phyloP scores from a whole-genome alignment of 2,113 vertebrate genomes.

The Eleginops maclovinus region DNA sequence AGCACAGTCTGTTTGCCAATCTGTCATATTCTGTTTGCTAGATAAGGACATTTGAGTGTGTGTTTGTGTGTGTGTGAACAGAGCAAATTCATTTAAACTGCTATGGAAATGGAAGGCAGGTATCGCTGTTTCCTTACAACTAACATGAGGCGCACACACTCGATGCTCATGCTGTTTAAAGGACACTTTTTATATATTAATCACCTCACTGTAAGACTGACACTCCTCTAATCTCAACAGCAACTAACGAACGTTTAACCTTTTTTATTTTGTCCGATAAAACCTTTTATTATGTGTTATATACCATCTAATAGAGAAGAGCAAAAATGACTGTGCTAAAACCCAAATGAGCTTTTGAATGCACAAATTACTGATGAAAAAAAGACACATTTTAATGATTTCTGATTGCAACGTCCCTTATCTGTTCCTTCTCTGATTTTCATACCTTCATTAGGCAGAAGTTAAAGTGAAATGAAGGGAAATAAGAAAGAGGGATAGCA shows the following conservation, averaged over 20 bases:
- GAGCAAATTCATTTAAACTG: conserved; percentile 59
- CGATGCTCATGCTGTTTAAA: conserved; percentile 6
- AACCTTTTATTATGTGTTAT: not conserved
- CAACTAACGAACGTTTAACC: not conserved
- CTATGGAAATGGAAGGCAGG: conserved; percentile 21
- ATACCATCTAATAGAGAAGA: not conserved
- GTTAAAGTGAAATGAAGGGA: too few relatives aligned
- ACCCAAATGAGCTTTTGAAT: not conserved
- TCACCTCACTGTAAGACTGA: not conserved
- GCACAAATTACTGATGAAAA: conserved; percentile 6
- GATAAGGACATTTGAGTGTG: conserved; percentile 68
- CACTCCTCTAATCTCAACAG: not conserved
- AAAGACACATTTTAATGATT: not conserved
- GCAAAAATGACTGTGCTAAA: not conserved
- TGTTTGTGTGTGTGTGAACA: conserved; percentile 19
- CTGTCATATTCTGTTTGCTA: conserved; percentile 77
- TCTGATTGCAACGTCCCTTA: not conserved
- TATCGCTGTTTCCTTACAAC: conserved; percentile 35
- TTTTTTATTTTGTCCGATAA: not conserved
- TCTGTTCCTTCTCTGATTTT: not conserved
- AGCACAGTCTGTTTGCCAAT: conserved; percentile 78
- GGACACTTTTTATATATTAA: not conserved
- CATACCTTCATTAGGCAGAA: too few relatives aligned
- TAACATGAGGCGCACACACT: not conserved
- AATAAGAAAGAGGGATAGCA: too few relatives aligned